These are phyloP conservation scores for Motacilla alba DNA, from an alignment of 2,113 vertebrate species.

Conservation along the genomic window DNA sequence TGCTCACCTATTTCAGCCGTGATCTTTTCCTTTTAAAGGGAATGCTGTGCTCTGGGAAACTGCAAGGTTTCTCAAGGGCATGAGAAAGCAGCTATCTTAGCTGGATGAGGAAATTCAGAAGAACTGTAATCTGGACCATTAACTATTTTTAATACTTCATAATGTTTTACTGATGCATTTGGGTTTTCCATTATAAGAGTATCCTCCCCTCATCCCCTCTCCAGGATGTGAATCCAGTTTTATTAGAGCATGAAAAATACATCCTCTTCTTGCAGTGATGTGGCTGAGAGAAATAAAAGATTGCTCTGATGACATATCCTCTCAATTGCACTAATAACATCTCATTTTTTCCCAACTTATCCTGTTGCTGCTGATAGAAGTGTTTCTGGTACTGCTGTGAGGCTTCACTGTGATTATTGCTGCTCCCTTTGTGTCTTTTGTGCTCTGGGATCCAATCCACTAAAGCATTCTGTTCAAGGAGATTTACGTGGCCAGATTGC, in stretches of 20 bases:
- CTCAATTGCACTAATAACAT: slow-evolving; percentile 29
- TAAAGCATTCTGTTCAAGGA: slow-evolving; percentile 30
- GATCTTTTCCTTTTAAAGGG: background rate
- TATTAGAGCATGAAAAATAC: background rate
- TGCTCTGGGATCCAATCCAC: slow-evolving; percentile 60
- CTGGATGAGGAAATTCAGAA: background rate
- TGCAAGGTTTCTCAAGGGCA: background rate
- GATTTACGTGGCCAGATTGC: slow-evolving; percentile 47
- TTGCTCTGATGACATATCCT: background rate
- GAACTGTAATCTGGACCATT: background rate
- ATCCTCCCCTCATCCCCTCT: background rate
- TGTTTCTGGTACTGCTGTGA: slow-evolving; percentile 30
- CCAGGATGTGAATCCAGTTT: background rate
- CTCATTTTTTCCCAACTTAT: slow-evolving; percentile 3
- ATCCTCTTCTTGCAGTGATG: background rate
- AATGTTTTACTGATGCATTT: slow-evolving; percentile 16
- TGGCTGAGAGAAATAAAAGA: slow-evolving; percentile 11
- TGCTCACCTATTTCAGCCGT: background rate
- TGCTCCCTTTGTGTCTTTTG: slow-evolving; percentile 43
- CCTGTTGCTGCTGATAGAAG: slow-evolving; percentile 22
- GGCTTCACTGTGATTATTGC: slow-evolving; percentile 20
- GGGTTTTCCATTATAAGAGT: background rate
- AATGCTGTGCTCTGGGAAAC: background rate
- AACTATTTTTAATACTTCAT: slow-evolving; percentile 30
- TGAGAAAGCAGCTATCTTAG: background rate